These are phyloP conservation scores for Willisornis vidua DNA, from an alignment of 2,113 vertebrate species.

Conservation along the genomic window DNA sequence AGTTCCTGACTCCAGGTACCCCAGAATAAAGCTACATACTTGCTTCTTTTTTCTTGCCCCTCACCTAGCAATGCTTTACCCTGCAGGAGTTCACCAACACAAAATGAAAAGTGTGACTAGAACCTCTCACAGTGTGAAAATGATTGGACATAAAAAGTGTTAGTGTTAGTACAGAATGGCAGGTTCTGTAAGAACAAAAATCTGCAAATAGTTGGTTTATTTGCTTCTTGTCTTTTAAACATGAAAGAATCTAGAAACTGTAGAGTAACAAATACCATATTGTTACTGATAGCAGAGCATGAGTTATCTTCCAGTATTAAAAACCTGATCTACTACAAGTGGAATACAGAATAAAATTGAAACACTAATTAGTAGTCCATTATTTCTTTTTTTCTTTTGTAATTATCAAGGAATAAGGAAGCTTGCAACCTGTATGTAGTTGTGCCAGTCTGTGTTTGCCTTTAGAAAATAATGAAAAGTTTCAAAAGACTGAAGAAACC, in stretches of 20 bases:
- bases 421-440: background rate
- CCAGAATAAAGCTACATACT: background rate
- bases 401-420: background rate
- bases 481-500: background rate
- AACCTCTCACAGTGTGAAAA: background rate
- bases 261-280: background rate
- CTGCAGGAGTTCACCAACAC: background rate
- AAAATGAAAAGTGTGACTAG: background rate
- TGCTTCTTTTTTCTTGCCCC: rapidly evolving
- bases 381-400: background rate
- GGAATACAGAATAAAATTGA: background rate
- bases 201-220: background rate
- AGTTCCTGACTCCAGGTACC: background rate
- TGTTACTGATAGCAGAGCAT: background rate
- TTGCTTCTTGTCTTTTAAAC: background rate
- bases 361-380: background rate
- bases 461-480: background rate
- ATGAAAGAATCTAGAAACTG: background rate
- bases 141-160: background rate
- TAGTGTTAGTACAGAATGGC: background rate
- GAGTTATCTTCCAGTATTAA: background rate
- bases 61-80: background rate
- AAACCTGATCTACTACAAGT: background rate
- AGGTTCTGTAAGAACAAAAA: background rate
- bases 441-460: background rate